Evolutionary conservation across 2,888 invertebrate genomes (phyloP).

Genomic region (Kryphioiulus occultus): DNA sequence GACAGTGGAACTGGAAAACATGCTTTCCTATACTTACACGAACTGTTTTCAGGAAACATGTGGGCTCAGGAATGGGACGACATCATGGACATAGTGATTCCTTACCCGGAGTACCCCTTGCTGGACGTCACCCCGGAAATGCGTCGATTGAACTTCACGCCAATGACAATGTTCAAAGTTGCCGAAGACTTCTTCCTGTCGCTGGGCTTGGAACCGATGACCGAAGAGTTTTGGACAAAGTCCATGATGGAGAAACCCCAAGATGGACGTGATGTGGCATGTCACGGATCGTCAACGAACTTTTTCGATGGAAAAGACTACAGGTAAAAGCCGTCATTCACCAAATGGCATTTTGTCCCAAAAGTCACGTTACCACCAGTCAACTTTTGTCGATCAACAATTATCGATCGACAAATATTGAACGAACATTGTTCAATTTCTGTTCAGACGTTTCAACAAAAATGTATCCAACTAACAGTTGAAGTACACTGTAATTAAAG

Average conservation of each 20-base stretch:
- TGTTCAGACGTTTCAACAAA: too few species aligned
- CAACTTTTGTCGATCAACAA: too few species aligned
- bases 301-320: slow-evolving; percentile 69
- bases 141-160: slow-evolving; percentile 53
- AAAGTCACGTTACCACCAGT: too few species aligned
- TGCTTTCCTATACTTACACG: too few species aligned
- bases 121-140: slow-evolving; percentile 53
- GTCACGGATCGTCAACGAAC: slow-evolving; percentile 61
- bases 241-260: slow-evolving; percentile 54
- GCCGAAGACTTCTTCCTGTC: slow-evolving; percentile 61
- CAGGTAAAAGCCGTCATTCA: too few species aligned
- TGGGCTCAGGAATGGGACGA: slow-evolving; percentile 63
- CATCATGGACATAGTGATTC: slow-evolving; percentile 59
- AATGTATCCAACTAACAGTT: too few species aligned
- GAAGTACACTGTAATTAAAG: too few species aligned
- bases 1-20: too few species aligned
- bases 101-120: slow-evolving; percentile 52
- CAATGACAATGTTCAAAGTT: slow-evolving; percentile 52
- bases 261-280: slow-evolving; percentile 58
- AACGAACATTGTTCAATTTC: too few species aligned
- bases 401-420: too few species aligned
- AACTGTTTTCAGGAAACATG: slow-evolving; percentile 62
- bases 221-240: slow-evolving; percentile 54
- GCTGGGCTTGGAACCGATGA: slow-evolving; percentile 55
- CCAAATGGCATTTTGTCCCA: too few species aligned